Percentiles rank a stretch among this genome's conserved stretches.
These are phyloP conservation scores for Trichonephila inaurata DNA, from an alignment of 1,140 invertebrate species.

Conservation along the genomic window DNA sequence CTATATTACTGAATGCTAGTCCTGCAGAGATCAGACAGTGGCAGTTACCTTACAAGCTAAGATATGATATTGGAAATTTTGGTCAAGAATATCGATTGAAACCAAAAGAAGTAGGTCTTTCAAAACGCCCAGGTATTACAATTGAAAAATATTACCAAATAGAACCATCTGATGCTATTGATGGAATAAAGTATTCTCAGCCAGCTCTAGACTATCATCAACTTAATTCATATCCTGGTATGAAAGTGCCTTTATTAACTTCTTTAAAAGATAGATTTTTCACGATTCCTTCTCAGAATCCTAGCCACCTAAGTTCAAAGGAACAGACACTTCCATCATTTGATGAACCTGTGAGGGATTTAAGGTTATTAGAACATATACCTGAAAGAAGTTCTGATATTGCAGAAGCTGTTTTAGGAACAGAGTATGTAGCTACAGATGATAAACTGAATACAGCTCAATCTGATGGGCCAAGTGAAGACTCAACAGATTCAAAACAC, in stretches of 20 bases:
- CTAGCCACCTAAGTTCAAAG: background rate
- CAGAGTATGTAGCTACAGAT: background rate
- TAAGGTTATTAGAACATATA: conserved; percentile 25
- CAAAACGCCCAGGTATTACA: background rate
- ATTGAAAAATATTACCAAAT: conserved; percentile 57
- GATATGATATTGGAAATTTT: background rate
- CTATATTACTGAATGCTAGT: conserved; percentile 21
- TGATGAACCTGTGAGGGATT: conserved; percentile 22
- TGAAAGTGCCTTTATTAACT: conserved; percentile 53
- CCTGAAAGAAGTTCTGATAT: background rate
- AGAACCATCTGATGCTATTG: conserved; percentile 69
- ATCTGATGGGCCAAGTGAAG: background rate
- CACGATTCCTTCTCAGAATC: background rate
- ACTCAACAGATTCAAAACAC: background rate
- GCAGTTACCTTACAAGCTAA: background rate
- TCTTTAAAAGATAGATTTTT: background rate
- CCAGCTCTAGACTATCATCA: conserved; percentile 52
- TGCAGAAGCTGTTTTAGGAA: background rate
- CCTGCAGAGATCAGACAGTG: conserved; percentile 11
- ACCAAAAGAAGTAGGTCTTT: background rate
- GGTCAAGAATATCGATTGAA: background rate
- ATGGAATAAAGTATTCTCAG: conserved; percentile 63
- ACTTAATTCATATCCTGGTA: background rate
- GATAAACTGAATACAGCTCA: background rate
- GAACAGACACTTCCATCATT: conserved; percentile 24